phyloP scores from a whole-genome alignment of 2,797 vertebrate genomes.

The Sebastes dallii region DNA sequence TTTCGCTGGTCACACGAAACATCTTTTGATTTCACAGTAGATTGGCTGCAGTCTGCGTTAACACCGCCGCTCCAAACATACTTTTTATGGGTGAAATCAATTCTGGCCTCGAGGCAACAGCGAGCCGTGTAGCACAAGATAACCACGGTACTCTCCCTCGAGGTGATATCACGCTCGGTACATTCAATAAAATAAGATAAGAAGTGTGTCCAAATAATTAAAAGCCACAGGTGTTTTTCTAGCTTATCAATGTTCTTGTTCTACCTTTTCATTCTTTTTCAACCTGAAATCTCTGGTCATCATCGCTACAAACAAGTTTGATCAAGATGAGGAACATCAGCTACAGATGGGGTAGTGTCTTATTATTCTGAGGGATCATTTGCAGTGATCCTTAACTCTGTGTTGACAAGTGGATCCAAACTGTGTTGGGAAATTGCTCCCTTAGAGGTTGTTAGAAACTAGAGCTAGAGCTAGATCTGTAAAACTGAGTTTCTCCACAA shows the following conservation, averaged over 20 bases:
- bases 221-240: neutral
- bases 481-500: too few relatives aligned
- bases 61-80: neutral
- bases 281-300: neutral
- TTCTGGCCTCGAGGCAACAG: neutral
- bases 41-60: neutral
- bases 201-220: neutral
- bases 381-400: neutral
- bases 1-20: neutral
- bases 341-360: neutral
- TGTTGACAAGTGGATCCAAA: neutral
- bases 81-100: neutral
- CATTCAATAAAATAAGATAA: neutral
- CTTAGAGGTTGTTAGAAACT: neutral
- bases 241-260: neutral
- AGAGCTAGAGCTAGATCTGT: too few relatives aligned
- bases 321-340: neutral
- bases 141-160: neutral
- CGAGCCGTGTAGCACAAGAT: neutral
- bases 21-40: slow-evolving; percentile 23
- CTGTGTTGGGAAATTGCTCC: too few relatives aligned
- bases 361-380: neutral
- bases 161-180: neutral
- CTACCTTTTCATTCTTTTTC: neutral
- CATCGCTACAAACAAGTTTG: neutral